Percentiles rank a stretch among this genome's conserved stretches.
Evolutionary conservation across 1,140 invertebrate genomes (phyloP).

Genomic region (Saxidomus purpurata): DNA sequence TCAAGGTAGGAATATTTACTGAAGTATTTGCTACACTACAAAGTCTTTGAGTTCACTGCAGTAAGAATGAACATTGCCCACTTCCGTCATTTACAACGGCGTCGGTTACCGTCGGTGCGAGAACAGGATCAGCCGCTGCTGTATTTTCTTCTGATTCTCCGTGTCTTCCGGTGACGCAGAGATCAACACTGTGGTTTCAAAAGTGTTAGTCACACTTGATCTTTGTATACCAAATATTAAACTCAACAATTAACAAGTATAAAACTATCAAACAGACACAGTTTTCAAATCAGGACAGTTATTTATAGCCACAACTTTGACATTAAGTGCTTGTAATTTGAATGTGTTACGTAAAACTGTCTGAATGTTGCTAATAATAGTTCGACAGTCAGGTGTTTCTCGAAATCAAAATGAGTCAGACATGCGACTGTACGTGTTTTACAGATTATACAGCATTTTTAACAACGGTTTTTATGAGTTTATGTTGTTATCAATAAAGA

Average conservation of each 20-base stretch:
- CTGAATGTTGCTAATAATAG: neutral
- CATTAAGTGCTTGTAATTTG: neutral
- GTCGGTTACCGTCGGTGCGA: no score
- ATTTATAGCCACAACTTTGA: neutral
- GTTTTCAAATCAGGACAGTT: neutral
- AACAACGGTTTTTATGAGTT: no score
- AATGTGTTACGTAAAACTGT: constrained; percentile 9
- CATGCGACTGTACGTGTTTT: neutral
- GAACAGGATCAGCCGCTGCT: no score
- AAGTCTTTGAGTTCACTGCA: no score
- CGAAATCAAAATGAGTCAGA: neutral
- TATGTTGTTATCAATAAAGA: no score
- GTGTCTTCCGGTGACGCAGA: no score
- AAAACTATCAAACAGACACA: neutral
- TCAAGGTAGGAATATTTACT: no score
- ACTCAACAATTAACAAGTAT: neutral
- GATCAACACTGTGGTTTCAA: no score
- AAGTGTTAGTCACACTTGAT: neutral
- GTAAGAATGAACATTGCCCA: no score
- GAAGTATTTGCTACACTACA: no score
- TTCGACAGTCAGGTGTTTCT: neutral
- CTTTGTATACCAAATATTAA: neutral
- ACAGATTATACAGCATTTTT: neutral
- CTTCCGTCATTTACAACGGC: no score
- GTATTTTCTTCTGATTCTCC: no score